Base-by-base conservation (phyloP, 2,888 invertebrate species). In the Phymatocera aterrima region DNA sequence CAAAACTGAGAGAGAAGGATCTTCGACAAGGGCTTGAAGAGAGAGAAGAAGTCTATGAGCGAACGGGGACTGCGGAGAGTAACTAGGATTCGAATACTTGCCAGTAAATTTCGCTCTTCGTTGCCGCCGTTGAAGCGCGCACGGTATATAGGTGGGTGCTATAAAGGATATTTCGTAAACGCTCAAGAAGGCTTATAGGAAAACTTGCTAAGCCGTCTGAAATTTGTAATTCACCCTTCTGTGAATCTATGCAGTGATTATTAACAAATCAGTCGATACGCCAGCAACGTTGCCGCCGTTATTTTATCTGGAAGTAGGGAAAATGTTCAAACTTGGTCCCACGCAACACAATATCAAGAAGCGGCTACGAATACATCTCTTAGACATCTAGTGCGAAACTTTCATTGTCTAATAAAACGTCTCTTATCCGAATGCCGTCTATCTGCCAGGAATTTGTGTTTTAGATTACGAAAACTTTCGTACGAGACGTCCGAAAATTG, bases 1-100 rank as follows among this genome's bases (percentile, higher is more conserved):
- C 43, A 54, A 61, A 64, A 72, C 37, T 40, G 54, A 65, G 61
- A 65, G 57, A 37, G n/a, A 21, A 37, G 21, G 81, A 82, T 82
- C 82, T 40, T 40, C 40, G 4, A 83, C 57, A 68, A 61, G 75
- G 64, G 70, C 65, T 48, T 65, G 34, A 57, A 40, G 57, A 48
- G 54, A 78, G 77, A n/a, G 37, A 34, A 15, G 18, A 15, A 43
- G 24, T 12, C 72, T 15, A 72, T 28, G 51, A 48, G 48, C 18
- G 70, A 21, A 31, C 28, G 24, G 34, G 34, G 18, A 61, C 61
- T 18, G 24, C n/a, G 24, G 46, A 24, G 68, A 43, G 43, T 72
- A 72, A 72, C 48, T 72, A 48, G 72, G 72, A 72, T 72, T 72
- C 48, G 72, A 72, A 72, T 72, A 72, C 31, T 48, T 72, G 34